phyloP scores from a whole-genome alignment of 2,888 invertebrate genomes.

The Pediacus dermestoides region DNA sequence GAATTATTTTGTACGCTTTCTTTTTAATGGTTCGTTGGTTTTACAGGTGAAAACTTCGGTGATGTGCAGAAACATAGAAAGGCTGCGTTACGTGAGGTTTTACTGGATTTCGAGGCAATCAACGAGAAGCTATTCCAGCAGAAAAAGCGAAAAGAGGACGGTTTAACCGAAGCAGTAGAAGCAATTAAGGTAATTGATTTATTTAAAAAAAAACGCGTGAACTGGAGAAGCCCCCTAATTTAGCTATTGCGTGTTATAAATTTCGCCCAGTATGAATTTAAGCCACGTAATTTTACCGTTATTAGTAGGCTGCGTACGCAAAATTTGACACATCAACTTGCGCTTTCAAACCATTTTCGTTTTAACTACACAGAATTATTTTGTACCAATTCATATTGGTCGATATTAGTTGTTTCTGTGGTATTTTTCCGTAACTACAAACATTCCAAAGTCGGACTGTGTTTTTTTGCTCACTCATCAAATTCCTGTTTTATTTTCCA shows the following conservation, averaged over 20 bases:
- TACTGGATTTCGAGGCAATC: slow-evolving; percentile 50
- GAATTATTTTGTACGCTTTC: too few relatives aligned
- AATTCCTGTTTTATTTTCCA: too few relatives aligned
- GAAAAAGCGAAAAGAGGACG: slow-evolving; percentile 49
- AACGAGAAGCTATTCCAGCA: slow-evolving; percentile 49
- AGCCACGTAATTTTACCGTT: slow-evolving; percentile 5
- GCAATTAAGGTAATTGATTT: slow-evolving; percentile 40
- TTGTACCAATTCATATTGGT: too few relatives aligned
- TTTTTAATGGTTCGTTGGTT: slow-evolving; percentile 9
- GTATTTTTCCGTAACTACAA: too few relatives aligned
- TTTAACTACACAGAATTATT: too few relatives aligned
- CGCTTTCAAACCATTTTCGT: too few relatives aligned
- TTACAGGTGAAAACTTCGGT: background rate
- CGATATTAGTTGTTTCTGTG: too few relatives aligned
- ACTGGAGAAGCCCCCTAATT: too few relatives aligned
- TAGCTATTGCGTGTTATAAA: too few relatives aligned
- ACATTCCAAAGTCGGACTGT: too few relatives aligned
- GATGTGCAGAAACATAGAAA: slow-evolving; percentile 35
- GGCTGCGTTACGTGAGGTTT: slow-evolving; percentile 50
- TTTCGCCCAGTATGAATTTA: background rate
- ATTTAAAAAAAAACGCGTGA: slow-evolving; percentile 2
- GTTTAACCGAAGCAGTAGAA: slow-evolving; percentile 34
- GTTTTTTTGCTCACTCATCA: too few relatives aligned
- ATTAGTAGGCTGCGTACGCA: slow-evolving; percentile 1
- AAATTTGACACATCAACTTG: slow-evolving; percentile 2